Conservation (phyloP, 2,113 vertebrate genomes). For the Bubalus kerabau region DNA sequence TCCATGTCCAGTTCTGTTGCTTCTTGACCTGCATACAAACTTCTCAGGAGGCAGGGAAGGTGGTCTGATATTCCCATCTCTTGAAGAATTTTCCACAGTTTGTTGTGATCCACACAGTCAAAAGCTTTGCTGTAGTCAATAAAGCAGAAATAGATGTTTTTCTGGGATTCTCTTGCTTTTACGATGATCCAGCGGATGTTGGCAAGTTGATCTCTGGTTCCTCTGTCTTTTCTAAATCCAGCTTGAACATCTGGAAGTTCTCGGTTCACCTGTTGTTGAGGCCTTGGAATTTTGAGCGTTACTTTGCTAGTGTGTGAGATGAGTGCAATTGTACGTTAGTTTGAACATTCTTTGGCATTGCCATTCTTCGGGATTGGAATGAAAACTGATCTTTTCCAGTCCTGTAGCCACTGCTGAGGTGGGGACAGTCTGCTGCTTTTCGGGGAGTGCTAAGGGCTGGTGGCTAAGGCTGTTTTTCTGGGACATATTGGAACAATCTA, state of each 20-base stretch:
- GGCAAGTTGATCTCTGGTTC: background rate
- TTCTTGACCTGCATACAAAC: background rate
- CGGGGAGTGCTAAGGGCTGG: background rate
- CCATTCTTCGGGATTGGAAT: background rate
- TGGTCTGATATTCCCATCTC: background rate
- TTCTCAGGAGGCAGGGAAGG: background rate
- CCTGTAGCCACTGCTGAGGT: background rate
- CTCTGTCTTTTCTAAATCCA: background rate
- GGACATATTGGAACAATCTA: background rate
- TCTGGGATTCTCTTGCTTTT: background rate
- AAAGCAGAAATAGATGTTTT: background rate
- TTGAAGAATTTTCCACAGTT: background rate
- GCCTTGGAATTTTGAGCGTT: background rate
- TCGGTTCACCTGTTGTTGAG: background rate
- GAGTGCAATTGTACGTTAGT: background rate
- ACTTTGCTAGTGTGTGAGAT: background rate
- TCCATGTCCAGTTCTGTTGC: background rate
- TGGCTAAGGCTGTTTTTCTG: background rate
- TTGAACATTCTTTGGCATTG: background rate
- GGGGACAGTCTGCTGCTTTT: background rate
- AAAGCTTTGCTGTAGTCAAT: background rate
- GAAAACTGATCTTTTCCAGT: background rate
- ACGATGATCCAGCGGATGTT: accelerated
- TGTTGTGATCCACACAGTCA: background rate
- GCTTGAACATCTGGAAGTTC: background rate